Evolutionary conservation across 1,140 invertebrate genomes (phyloP).

Genomic region (Goniozus legneri): DNA sequence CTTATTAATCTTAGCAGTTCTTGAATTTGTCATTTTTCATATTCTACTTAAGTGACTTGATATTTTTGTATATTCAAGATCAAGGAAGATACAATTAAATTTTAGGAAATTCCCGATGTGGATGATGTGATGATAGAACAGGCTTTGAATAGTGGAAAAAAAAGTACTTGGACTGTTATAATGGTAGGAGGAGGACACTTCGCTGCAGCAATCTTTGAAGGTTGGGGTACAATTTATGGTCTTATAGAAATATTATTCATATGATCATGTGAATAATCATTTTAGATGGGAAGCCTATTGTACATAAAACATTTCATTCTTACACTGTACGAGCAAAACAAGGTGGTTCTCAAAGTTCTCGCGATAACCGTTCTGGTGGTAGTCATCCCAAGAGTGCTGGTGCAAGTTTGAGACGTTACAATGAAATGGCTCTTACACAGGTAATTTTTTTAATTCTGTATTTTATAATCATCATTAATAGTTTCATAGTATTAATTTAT

Average conservation of each 20-base stretch:
- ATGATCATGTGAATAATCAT: not conserved
- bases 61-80: constrained; percentile 34
- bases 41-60: constrained; percentile 28
- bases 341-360: constrained; percentile 71
- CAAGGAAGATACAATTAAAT: constrained; percentile 41
- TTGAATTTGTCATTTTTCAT: constrained; percentile 18
- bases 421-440: constrained; percentile 67
- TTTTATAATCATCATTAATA: not conserved
- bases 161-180: constrained; percentile 66
- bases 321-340: constrained; percentile 83
- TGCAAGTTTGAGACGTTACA: constrained; percentile 75
- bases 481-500: constrained; percentile 10
- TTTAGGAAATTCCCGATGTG: constrained; percentile 53
- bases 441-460: constrained; percentile 46
- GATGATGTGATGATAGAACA: constrained; percentile 50
- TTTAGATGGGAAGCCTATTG: constrained; percentile 57
- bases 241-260: not conserved
- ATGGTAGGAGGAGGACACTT: constrained; percentile 86
- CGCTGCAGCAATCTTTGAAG: constrained; percentile 77
- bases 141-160: constrained; percentile 41
- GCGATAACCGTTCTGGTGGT: constrained; percentile 64
- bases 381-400: constrained; percentile 74
- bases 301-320: constrained; percentile 84
- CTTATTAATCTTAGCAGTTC: not conserved
- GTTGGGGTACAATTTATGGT: constrained; percentile 36